Base-by-base conservation (phyloP, 2,888 invertebrate species). In the Drosophila tripunctata region DNA sequence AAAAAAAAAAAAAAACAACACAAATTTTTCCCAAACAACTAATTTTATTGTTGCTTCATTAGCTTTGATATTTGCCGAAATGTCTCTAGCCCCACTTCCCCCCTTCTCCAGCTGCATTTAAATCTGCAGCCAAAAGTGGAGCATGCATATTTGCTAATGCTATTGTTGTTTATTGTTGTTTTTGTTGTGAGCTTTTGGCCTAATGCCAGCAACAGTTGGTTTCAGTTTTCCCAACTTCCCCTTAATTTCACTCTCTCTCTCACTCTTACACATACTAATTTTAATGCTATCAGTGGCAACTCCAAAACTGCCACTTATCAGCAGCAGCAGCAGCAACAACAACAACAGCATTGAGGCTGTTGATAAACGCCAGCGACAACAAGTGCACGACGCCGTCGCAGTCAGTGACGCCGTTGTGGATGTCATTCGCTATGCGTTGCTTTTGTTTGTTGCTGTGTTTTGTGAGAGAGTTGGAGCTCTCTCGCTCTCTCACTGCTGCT, bases 351-450 rank as follows among this genome's bases (percentile, higher is more conserved):
- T 21, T 60, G 38, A 45, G 33, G 64, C 56, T 58, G 58, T 57
- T 74, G 74, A 66, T 71, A 67, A 74, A 61, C 48, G 60, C 64
- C 50, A 73, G 40, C 40, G 45, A n/a, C n/a, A 81, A 57, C 80
- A 80, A 83, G 83, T 78, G 81, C 52, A 75, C 47, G 47, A 83
- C 84, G 81, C 83, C 75, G 83, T 57, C 81, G 83, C 83, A 80
- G 57, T 60, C 63, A 62, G n/a, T n/a, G n/a, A 30, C 40, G 14
- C 41, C n/a, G n/a, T 5, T 66, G 78, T 82, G 79, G 69, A 75
- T 40, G 38, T n/a, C 22, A 54, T 58, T 60, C 22, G 24, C 33
- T 65, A 66, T 41, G 36, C 19, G 43, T n/a, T 56, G 15, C n/a
- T 1, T 19, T 17, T 40, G 24, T 14, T 0, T 10, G 17, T 24